These are phyloP conservation scores for Xerus inauris DNA, from an alignment of 2,113 vertebrate species.

Conservation along the genomic window DNA sequence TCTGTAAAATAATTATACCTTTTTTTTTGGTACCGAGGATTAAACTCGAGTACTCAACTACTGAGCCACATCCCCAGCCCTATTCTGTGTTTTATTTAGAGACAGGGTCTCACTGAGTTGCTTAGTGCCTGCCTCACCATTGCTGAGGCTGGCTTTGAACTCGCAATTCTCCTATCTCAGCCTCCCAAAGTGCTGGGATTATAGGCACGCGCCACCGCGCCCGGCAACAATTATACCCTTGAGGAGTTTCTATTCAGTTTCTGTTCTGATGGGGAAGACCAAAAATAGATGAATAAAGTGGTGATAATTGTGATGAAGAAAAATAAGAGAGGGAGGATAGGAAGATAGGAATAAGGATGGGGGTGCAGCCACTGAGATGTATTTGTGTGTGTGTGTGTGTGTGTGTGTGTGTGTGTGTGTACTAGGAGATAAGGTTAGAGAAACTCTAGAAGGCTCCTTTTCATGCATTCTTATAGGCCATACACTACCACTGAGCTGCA, in stretches of 20 bases:
- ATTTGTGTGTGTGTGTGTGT: neutral
- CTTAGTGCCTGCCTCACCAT: too few species aligned
- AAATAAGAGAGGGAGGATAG: neutral
- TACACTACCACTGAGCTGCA: neutral
- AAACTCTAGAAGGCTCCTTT: neutral
- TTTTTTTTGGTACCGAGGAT: too few species aligned
- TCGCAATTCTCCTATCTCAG: too few species aligned
- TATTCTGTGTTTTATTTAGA: too few species aligned
- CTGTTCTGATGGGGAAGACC: neutral
- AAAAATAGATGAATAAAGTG: neutral
- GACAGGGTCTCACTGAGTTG: too few species aligned
- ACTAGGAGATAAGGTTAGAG: neutral
- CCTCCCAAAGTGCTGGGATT: too few species aligned
- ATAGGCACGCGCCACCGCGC: too few species aligned
- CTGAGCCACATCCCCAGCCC: too few species aligned
- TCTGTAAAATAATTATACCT: too few species aligned
- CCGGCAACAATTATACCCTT: neutral
- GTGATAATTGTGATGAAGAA: neutral
- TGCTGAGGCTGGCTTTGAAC: too few species aligned
- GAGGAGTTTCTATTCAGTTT: neutral
- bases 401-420: neutral
- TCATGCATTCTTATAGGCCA: neutral
- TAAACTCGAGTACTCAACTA: too few species aligned
- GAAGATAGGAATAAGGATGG: neutral
- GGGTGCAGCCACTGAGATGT: neutral